Evolutionary conservation across 2,888 invertebrate species (phyloP), one percentile per base, ranked within the genome.

Genomic region (Lepidocyrtinus sp.): DNA sequence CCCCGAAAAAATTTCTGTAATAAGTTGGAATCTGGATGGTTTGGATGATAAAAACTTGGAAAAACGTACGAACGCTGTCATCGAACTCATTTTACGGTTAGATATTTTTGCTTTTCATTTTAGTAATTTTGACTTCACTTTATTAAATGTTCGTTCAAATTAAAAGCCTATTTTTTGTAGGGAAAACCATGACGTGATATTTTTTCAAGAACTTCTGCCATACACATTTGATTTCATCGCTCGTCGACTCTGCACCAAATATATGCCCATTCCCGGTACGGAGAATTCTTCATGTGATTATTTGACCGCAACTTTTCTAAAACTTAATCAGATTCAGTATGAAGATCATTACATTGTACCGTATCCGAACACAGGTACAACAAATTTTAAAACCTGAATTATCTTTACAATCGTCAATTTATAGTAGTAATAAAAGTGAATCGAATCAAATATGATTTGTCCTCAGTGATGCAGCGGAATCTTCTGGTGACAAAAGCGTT

Each of bases 21-120:
- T 91, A 26, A 89, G 91, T 3, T 92, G 92, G 92, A 92, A 92
- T 87, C 88, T 92, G 71, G 92, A 92, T 88, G 92, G 92, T 1
- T 87, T 92, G 5, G 91, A 91, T 87, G 88, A 88, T 1, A 88
- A 88, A 65, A 90, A 90, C 86, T 83, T 91, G 0, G 87, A 88
- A 24, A 89, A 89, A 7, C 87, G 92, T 69, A 90, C 90, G n/a
- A 88, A 89, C 81, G 90, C 89, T 25, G 90, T 91, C 1, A 89
- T 89, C 77, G 88, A 89, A 64, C 88, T 89, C 24, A 89, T 92
- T 50, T 88, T 88, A 75, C 88, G 86, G 90, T 90, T 87, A 87
- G 17, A 7, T 17, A 9, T n/a, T 59, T 7, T 59, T 36, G 36
- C 36, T 36, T 36, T 12, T 36, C 36, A 36, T 12, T 36, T 36